phyloP scores from a whole-genome alignment of 2,797 vertebrate species.

The Hafferia zeledoni region DNA sequence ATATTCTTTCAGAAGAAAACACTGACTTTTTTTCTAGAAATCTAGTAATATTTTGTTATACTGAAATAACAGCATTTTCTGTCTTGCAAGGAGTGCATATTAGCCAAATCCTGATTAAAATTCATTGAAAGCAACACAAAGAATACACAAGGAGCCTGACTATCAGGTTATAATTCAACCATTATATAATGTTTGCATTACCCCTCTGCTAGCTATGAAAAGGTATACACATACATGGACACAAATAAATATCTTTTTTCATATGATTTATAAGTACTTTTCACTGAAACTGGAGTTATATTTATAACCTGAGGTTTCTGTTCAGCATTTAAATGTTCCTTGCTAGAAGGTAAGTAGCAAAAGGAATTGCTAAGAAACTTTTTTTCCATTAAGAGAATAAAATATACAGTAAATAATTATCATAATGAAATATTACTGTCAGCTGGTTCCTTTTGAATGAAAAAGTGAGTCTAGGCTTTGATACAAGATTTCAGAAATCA shows the following conservation, averaged over 20 bases:
- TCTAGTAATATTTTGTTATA: slow-evolving; percentile 12
- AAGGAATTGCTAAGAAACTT: neutral
- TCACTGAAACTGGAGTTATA: neutral
- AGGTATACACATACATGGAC: neutral
- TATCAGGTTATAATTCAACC: slow-evolving; percentile 15
- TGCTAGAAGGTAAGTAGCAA: neutral
- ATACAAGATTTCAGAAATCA: neutral
- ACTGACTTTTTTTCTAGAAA: neutral
- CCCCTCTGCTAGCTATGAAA: neutral
- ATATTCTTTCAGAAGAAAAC: slow-evolving; percentile 11
- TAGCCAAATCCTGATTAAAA: slow-evolving; percentile 8
- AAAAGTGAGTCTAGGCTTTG: neutral
- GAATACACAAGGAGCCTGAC: slow-evolving; percentile 21
- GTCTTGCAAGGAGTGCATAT: neutral
- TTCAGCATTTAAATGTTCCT: neutral
- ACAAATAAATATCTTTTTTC: neutral
- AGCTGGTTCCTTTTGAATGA: neutral
- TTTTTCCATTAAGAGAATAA: neutral
- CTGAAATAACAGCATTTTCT: slow-evolving; percentile 22
- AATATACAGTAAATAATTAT: neutral
- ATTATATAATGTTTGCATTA: neutral
- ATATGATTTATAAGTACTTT: neutral
- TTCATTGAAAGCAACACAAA: slow-evolving; percentile 49
- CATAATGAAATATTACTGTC: neutral
- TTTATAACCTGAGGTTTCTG: neutral